phyloP scores from a whole-genome alignment of 2,797 vertebrate genomes.

The Sebastes itinus region DNA sequence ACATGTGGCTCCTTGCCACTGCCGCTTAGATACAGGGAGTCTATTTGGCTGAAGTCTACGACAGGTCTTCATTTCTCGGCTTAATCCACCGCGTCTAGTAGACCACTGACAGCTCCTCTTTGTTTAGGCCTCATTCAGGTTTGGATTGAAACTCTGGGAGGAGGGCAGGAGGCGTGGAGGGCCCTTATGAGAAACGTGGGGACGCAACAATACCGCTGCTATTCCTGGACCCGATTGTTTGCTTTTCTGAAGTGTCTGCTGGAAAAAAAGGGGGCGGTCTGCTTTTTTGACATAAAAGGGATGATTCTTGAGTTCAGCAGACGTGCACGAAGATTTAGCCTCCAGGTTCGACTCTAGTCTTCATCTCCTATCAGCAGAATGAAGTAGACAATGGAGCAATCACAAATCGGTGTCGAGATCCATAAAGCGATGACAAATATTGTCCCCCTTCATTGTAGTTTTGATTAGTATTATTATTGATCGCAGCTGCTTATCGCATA shows the following conservation, averaged over 20 bases:
- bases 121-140: constrained; percentile 69
- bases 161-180: constrained; percentile 41
- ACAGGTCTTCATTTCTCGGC: constrained; percentile 73
- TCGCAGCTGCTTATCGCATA: constrained; percentile 26
- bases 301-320: constrained; percentile 44
- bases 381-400: constrained; percentile 34
- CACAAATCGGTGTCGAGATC: constrained; percentile 28
- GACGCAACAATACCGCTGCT: constrained; percentile 63
- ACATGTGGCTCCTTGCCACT: constrained; percentile 80
- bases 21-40: constrained; percentile 72
- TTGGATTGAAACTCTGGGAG: constrained; percentile 56
- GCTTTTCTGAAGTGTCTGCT: constrained; percentile 70
- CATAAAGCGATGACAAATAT: constrained; percentile 21
- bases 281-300: constrained; percentile 50
- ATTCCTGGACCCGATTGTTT: constrained; percentile 73
- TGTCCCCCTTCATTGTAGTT: neutral
- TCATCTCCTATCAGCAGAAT: constrained; percentile 10
- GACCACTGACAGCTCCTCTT: constrained; percentile 69
- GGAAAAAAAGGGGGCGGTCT: constrained; percentile 36
- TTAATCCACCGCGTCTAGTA: constrained; percentile 62
- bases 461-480: constrained; percentile 41
- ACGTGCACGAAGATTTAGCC: constrained; percentile 17
- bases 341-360: constrained; percentile 2
- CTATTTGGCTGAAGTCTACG: constrained; percentile 64
- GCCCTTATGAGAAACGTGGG: constrained; percentile 59